Percentiles rank a stretch among this genome's conserved stretches.
These are phyloP conservation scores for Pseudolaguvia tuberculata DNA, from an alignment of 2,113 vertebrate genomes.

Conservation along the genomic window DNA sequence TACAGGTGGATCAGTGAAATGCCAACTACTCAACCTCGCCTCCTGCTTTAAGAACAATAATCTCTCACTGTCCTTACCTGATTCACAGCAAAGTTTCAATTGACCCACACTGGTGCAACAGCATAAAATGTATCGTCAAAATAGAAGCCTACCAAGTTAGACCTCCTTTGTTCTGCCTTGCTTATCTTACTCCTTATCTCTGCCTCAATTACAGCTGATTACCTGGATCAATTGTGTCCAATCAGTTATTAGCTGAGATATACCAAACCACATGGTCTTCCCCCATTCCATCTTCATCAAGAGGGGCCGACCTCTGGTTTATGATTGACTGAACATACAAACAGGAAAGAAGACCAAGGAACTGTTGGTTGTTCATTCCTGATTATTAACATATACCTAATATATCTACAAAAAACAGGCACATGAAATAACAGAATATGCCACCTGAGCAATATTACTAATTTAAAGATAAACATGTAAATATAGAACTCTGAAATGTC, in stretches of 20 bases:
- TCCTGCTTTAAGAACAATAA: slow-evolving; percentile 43
- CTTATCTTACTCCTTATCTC: too few species aligned
- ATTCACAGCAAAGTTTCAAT: not conserved
- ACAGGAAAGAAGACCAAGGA: too few species aligned
- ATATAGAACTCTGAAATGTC: not conserved
- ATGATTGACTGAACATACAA: too few species aligned
- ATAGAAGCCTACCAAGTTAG: too few species aligned
- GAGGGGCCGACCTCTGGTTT: too few species aligned
- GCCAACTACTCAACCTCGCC: slow-evolving; percentile 47
- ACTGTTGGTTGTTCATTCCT: too few species aligned
- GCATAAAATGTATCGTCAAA: not conserved
- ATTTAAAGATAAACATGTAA: not conserved
- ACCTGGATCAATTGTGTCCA: too few species aligned
- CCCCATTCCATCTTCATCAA: too few species aligned
- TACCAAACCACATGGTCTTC: too few species aligned
- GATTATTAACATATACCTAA: not conserved
- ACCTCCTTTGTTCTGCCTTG: too few species aligned
- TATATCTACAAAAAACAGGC: not conserved
- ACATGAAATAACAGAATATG: not conserved
- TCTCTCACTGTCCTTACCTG: not conserved
- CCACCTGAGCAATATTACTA: not conserved
- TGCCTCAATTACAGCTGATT: too few species aligned
- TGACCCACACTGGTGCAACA: not conserved
- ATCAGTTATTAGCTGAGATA: too few species aligned
- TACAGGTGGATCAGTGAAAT: slow-evolving; percentile 54